Percentiles rank a stretch among this genome's conserved stretches.
Conservation (phyloP, 2,797 vertebrate genomes). For the Typhlichthys eigenmanni region DNA sequence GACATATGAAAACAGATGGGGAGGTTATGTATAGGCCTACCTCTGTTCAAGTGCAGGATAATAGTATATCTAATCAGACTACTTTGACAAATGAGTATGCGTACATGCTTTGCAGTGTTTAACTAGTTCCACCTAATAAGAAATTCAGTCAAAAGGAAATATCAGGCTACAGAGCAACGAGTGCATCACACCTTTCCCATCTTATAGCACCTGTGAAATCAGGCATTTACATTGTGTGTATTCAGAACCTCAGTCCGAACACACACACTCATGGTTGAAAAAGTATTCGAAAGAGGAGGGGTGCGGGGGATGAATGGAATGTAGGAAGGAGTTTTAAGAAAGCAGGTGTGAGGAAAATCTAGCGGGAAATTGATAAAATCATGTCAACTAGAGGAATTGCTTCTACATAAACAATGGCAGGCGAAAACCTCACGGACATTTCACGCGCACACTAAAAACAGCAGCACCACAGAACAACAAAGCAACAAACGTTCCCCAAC, state of each 20-base stretch:
- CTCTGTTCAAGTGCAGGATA: not conserved
- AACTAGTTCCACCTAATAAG: not conserved
- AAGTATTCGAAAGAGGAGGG: not conserved
- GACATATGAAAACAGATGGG: conserved; percentile 1
- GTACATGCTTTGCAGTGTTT: not conserved
- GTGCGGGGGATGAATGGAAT: not conserved
- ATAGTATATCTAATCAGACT: no score
- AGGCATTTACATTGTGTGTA: conserved; percentile 17
- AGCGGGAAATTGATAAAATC: conserved; percentile 7
- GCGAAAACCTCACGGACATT: conserved; percentile 53
- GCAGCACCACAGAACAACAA: conserved; percentile 58
- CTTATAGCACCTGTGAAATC: conserved; percentile 23
- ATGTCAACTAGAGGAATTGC: conserved; percentile 29
- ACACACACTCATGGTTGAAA: conserved; percentile 18
- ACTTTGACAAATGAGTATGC: no score
- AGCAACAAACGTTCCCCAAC: conserved; percentile 46
- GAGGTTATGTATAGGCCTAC: not conserved
- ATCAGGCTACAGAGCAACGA: not conserved
- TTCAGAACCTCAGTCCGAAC: conserved; percentile 13
- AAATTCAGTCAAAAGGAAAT: not conserved
- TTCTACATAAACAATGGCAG: conserved; percentile 39
- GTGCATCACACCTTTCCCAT: not conserved
- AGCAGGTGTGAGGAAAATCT: not conserved
- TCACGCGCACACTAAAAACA: conserved; percentile 57
- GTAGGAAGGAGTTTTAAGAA: not conserved